These are phyloP conservation scores for Scopus umbretta DNA, from an alignment of 2,113 vertebrate genomes.

Conservation along the genomic window DNA sequence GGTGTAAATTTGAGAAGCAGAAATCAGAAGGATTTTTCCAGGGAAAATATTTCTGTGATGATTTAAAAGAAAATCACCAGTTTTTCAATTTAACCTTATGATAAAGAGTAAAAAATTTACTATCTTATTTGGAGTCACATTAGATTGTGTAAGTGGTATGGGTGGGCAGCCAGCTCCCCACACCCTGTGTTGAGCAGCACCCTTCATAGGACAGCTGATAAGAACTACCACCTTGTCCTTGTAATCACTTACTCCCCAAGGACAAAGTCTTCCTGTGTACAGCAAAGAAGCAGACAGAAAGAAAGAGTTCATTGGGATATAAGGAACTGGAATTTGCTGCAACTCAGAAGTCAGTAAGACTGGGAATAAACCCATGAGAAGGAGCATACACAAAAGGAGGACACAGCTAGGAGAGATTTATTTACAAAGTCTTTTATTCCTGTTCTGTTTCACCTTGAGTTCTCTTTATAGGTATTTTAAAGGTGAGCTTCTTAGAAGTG, in stretches of 20 bases:
- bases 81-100: neutral
- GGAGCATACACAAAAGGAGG: neutral
- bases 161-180: neutral
- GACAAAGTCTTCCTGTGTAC: neutral
- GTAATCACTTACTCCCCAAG: neutral
- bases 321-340: neutral
- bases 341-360: neutral
- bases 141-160: neutral
- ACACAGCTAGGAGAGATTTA: neutral
- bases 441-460: neutral
- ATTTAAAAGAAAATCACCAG: neutral
- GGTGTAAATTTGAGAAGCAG: neutral
- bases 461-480: neutral
- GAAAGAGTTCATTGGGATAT: neutral
- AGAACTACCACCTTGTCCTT: neutral
- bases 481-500: neutral
- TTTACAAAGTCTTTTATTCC: neutral
- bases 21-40: neutral
- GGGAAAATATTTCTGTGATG: neutral
- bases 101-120: neutral
- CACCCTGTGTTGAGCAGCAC: accelerated
- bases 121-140: neutral
- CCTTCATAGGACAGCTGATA: neutral
- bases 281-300: neutral
- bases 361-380: neutral